A percentile compares a stretch with the other conserved stretches of the same genome.
Evolutionary conservation across 1,140 invertebrate species (phyloP).

Genomic region (Drosophila nigromelanica): DNA sequence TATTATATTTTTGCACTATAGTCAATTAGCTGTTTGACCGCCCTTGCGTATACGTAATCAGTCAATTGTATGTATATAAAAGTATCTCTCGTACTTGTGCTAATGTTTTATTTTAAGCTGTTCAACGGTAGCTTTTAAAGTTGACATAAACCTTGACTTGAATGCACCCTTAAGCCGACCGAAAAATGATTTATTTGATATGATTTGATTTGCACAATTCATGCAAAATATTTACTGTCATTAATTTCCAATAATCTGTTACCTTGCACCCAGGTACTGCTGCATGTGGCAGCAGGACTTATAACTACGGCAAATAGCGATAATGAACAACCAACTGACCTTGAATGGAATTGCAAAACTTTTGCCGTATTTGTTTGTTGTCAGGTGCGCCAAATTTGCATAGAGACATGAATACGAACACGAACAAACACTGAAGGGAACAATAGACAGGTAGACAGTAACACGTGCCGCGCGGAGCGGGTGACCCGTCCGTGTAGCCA

Average conservation of each 20-base stretch:
- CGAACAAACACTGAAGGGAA: not conserved
- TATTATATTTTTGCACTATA: slow-evolving; percentile 19
- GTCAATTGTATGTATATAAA: not conserved
- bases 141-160: slow-evolving; percentile 16
- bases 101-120: not conserved
- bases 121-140: not conserved
- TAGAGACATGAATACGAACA: slow-evolving; percentile 20
- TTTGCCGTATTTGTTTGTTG: slow-evolving; percentile 28
- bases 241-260: not conserved
- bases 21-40: slow-evolving; percentile 56
- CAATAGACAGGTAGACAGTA: slow-evolving; percentile 21
- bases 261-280: not conserved
- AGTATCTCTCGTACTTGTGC: not conserved
- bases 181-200: slow-evolving; percentile 26
- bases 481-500: not conserved
- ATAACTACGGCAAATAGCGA: slow-evolving; percentile 34
- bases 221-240: slow-evolving; percentile 13
- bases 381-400: slow-evolving; percentile 55
- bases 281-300: not conserved
- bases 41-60: slow-evolving; percentile 68
- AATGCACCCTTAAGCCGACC: slow-evolving; percentile 13
- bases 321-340: slow-evolving; percentile 69
- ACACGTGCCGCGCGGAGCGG: slow-evolving; percentile 56
- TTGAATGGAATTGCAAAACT: slow-evolving; percentile 54
- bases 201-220: slow-evolving; percentile 12